Evolutionary conservation across 2,113 vertebrate genomes (phyloP).

Genomic region (Octodon degus): DNA sequence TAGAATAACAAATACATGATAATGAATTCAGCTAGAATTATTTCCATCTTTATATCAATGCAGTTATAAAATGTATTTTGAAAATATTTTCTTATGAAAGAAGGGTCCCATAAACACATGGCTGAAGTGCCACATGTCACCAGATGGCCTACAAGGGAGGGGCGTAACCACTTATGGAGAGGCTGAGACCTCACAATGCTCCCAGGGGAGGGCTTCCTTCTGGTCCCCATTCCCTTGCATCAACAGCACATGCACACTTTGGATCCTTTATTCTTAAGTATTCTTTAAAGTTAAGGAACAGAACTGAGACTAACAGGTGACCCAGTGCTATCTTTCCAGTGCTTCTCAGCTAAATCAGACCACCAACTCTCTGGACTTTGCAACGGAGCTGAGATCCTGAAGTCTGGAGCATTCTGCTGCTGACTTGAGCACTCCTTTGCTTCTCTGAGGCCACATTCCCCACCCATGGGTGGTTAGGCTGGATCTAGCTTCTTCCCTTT

Average conservation of each 20-base stretch:
- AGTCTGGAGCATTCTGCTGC: not conserved
- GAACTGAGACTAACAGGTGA: not conserved
- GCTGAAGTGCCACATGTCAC: not conserved
- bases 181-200: not conserved
- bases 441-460: not conserved
- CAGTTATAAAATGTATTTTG: slow-evolving; percentile 12
- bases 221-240: not conserved
- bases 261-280: not conserved
- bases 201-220: not conserved
- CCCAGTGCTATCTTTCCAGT: not conserved
- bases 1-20: not conserved
- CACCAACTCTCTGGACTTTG: not conserved
- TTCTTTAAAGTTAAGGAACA: not conserved
- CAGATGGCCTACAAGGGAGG: not conserved
- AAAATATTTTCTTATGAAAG: not conserved
- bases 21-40: not conserved
- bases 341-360: not conserved
- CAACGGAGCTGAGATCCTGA: not conserved
- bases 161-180: not conserved
- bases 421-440: not conserved
- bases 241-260: not conserved
- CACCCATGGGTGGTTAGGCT: not conserved
- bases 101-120: not conserved
- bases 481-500: not conserved
- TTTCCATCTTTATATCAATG: not conserved